phyloP scores from a whole-genome alignment of 1,140 invertebrate genomes.

The Hyphantria cunea region DNA sequence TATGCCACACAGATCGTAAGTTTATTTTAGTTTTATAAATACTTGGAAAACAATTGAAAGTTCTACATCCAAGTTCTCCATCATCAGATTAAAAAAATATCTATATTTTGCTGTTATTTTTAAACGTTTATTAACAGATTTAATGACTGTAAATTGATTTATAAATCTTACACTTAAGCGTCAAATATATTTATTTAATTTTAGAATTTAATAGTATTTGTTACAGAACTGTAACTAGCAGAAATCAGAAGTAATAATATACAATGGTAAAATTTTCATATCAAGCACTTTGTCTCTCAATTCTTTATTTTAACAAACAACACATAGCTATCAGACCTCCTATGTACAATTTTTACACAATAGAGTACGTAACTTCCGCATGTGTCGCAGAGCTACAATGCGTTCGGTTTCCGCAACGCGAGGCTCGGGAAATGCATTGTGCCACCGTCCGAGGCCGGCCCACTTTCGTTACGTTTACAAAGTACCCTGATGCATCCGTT shows the following conservation, averaged over 20 bases:
- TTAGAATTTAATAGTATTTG: too few species aligned
- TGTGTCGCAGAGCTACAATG: constrained; percentile 50
- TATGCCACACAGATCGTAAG: constrained; percentile 88
- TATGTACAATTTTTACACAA: constrained; percentile 24
- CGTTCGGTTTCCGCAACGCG: constrained; percentile 45
- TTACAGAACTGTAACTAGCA: too few species aligned
- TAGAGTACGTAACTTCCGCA: constrained; percentile 48
- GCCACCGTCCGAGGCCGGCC: constrained; percentile 43
- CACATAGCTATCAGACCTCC: neutral
- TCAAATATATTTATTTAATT: too few species aligned
- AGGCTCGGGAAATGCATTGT: constrained; percentile 55
- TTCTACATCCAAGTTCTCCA: too few species aligned
- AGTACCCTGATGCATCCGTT: constrained; percentile 48
- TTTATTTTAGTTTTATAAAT: constrained; percentile 43
- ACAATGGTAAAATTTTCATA: too few species aligned
- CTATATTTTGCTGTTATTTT: too few species aligned
- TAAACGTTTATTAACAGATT: too few species aligned
- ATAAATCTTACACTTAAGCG: too few species aligned
- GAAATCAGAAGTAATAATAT: neutral
- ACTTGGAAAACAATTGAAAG: neutral
- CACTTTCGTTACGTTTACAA: constrained; percentile 56
- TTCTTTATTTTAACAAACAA: too few species aligned
- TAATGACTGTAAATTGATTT: too few species aligned
- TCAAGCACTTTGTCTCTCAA: too few species aligned
- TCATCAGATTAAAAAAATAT: too few species aligned